Conservation (phyloP, 2,888 invertebrate species). For the Yponomeuta cagnagella region DNA sequence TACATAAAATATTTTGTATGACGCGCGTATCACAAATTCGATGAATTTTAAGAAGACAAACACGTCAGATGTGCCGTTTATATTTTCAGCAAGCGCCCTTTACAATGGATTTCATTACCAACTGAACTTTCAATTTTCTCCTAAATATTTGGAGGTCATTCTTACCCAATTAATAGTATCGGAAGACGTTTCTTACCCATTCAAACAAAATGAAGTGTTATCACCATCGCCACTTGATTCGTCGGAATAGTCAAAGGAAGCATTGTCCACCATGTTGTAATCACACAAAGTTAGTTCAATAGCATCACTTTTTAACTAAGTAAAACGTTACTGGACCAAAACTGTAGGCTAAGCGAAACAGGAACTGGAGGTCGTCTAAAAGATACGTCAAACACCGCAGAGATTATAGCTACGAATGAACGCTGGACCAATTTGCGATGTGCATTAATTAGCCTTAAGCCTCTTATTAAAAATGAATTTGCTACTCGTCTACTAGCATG, state of each 20-base stretch:
- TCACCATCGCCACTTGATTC: constrained; percentile 47
- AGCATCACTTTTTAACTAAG: background rate
- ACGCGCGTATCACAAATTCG: constrained; percentile 49
- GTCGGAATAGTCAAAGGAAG: constrained; percentile 62
- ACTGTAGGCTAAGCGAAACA: constrained; percentile 25
- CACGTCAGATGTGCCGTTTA: background rate
- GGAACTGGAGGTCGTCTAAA: background rate
- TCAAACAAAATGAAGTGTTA: background rate
- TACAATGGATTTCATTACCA: background rate
- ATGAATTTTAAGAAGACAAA: constrained; percentile 52
- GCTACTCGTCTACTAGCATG: background rate
- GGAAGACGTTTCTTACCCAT: constrained; percentile 7
- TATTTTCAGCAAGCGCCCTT: background rate
- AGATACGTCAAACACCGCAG: background rate
- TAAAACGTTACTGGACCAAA: constrained; percentile 24
- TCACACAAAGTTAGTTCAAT: background rate
- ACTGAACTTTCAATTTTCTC: background rate
- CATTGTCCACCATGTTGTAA: constrained; percentile 62
- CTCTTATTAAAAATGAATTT: background rate
- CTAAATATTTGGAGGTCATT: background rate
- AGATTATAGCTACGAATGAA: background rate
- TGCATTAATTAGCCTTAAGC: background rate
- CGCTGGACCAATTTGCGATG: background rate
- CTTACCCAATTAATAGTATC: background rate
- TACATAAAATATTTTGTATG: constrained; percentile 59